Percentiles rank a stretch among this genome's conserved stretches.
Conservation (phyloP, 2,113 vertebrate genomes). For the Pteropus alecto region DNA sequence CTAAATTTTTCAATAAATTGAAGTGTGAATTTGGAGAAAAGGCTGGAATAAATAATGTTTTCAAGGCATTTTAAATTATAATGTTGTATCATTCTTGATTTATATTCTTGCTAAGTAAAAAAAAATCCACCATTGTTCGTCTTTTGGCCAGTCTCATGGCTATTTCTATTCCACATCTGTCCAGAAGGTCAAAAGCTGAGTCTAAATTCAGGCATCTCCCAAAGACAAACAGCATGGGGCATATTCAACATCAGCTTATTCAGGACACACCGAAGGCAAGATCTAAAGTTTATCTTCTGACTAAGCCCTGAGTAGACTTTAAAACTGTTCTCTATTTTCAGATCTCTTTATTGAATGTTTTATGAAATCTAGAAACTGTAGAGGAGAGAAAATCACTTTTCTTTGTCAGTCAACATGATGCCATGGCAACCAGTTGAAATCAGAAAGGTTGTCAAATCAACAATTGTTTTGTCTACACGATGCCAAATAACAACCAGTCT, state of each 20-base stretch:
- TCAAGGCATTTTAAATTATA: conserved; percentile 31
- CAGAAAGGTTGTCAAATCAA: conserved; percentile 42
- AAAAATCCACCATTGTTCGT: neutral
- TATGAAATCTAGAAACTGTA: conserved; percentile 30
- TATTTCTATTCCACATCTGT: conserved; percentile 43
- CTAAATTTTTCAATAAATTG: neutral
- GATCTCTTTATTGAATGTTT: conserved; percentile 58
- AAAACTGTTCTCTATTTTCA: conserved; percentile 57
- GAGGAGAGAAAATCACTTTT: conserved; percentile 26
- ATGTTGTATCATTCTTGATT: conserved; percentile 15
- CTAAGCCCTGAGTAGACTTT: conserved; percentile 46
- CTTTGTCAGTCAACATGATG: conserved; percentile 36
- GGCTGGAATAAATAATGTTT: neutral
- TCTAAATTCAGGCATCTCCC: conserved; percentile 57
- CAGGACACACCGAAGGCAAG: conserved; percentile 34
- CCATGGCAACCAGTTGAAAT: conserved; percentile 47
- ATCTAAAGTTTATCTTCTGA: conserved; percentile 60
- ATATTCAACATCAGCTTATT: conserved; percentile 43
- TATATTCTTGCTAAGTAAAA: conserved; percentile 26
- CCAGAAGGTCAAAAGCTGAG: conserved; percentile 54
- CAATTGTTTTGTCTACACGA: conserved; percentile 41
- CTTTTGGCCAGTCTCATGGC: neutral
- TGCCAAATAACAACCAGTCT: conserved; percentile 5
- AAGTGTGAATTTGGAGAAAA: conserved; percentile 8
- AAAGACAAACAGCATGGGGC: conserved; percentile 61